phyloP scores from a whole-genome alignment of 1,140 invertebrate genomes.

The Drosophila ambigua region DNA sequence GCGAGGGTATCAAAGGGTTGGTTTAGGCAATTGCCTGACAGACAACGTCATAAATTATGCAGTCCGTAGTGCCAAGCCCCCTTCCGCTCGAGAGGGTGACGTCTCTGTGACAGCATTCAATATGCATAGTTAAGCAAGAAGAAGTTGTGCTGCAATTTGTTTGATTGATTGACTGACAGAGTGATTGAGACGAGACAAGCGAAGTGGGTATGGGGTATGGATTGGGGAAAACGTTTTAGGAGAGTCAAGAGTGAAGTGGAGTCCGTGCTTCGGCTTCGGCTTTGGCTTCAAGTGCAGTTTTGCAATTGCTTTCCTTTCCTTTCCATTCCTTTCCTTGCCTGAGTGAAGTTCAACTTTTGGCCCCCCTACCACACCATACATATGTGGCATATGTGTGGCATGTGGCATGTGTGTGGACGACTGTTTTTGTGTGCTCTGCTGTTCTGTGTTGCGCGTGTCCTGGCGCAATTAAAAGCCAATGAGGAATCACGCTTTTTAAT shows the following conservation, averaged over 20 bases:
- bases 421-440: neutral
- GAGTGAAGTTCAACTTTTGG: constrained; percentile 4
- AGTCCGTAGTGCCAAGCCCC: constrained; percentile 21
- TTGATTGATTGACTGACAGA: constrained; percentile 72
- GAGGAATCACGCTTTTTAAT: constrained; percentile 69
- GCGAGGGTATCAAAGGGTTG: constrained; percentile 27
- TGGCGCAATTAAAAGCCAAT: constrained; percentile 70
- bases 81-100: constrained; percentile 6
- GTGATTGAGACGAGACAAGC: constrained; percentile 56
- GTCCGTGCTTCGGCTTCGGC: neutral
- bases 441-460: constrained; percentile 52
- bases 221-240: neutral
- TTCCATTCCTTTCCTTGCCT: neutral
- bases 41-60: constrained; percentile 70
- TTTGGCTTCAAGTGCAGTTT: constrained; percentile 36
- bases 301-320: constrained; percentile 16
- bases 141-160: constrained; percentile 49
- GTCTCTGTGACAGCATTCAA: constrained; percentile 66
- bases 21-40: constrained; percentile 51
- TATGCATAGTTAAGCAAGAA: constrained; percentile 77
- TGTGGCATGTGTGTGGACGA: constrained; percentile 8
- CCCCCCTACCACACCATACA: neutral
- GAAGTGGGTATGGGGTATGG: neutral
- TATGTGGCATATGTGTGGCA: constrained; percentile 5
- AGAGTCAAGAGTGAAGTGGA: constrained; percentile 6